Percentiles rank a stretch among this genome's conserved stretches.
phyloP scores from a whole-genome alignment of 2,888 invertebrate species.

The Hydriomena furcata region DNA sequence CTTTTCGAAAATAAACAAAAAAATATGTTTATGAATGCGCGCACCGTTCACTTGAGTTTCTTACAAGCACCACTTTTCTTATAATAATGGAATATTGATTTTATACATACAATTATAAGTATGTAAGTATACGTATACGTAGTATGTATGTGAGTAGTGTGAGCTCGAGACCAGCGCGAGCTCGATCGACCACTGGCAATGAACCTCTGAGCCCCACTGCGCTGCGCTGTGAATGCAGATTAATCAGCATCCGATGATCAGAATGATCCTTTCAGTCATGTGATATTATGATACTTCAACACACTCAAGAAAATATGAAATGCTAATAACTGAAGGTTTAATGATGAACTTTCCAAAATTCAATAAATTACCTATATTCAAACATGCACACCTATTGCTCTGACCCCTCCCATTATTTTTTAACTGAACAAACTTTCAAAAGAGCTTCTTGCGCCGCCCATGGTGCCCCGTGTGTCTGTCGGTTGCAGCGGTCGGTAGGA shows the following conservation, averaged over 20 bases:
- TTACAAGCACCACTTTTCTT: constrained; percentile 15
- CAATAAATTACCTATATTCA: too few species aligned
- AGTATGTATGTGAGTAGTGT: neutral
- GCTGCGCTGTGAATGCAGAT: constrained; percentile 15
- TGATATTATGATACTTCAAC: too few species aligned
- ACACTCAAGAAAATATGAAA: too few species aligned
- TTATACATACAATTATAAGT: neutral
- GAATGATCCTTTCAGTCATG: constrained; percentile 7
- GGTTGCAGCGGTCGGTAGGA: too few species aligned
- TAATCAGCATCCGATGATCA: constrained; percentile 15
- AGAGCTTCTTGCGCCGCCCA: too few species aligned
- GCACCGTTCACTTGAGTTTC: constrained; percentile 2
- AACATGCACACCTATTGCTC: too few species aligned
- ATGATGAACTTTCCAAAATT: neutral
- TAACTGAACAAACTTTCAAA: too few species aligned
- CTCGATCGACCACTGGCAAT: constrained; percentile 10
- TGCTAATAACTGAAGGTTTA: too few species aligned
- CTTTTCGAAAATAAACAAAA: constrained; percentile 7
- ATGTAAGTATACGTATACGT: neutral
- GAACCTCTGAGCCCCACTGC: constrained; percentile 18
- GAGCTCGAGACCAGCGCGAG: neutral
- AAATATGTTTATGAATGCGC: neutral
- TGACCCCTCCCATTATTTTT: too few species aligned
- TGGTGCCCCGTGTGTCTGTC: too few species aligned
- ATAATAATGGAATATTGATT: neutral